Conservation (phyloP, 1,140 invertebrate species). For the Drosophila mayri region DNA sequence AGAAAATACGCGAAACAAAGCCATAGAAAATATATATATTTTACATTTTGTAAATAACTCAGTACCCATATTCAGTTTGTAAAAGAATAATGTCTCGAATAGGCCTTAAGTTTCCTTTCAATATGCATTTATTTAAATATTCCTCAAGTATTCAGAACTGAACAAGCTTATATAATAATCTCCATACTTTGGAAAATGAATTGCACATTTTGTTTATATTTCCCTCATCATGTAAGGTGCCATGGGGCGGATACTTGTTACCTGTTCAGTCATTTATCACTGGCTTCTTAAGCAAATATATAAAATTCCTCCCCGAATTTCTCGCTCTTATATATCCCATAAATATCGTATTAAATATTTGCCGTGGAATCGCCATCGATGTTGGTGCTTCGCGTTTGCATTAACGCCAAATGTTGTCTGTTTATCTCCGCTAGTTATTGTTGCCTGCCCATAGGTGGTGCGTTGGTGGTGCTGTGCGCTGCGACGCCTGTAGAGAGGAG, state of each 20-base stretch:
- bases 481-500: not conserved
- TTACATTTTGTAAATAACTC: too few species aligned
- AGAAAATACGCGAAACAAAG: not conserved
- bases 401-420: constrained; percentile 79
- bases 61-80: not conserved
- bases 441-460: constrained; percentile 58
- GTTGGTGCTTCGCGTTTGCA: constrained; percentile 62
- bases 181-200: not conserved
- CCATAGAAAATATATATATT: not conserved
- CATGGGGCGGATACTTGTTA: constrained; percentile 1
- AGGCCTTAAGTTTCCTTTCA: not conserved
- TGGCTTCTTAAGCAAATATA: constrained; percentile 48
- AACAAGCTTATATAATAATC: not conserved
- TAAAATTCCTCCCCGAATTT: constrained; percentile 6
- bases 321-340: constrained; percentile 40
- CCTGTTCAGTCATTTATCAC: constrained; percentile 71
- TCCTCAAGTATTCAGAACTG: not conserved
- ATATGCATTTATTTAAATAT: not conserved
- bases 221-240: not conserved
- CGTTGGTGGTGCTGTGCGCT: not conserved
- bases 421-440: constrained; percentile 80
- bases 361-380: constrained; percentile 62
- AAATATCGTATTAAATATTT: constrained; percentile 82
- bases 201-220: constrained; percentile 8
- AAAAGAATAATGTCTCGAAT: not conserved